Evolutionary conservation across 2,113 vertebrate genomes (phyloP), one percentile per base, ranked within the genome.

Genomic region (Pseudolaguvia tuberculata): DNA sequence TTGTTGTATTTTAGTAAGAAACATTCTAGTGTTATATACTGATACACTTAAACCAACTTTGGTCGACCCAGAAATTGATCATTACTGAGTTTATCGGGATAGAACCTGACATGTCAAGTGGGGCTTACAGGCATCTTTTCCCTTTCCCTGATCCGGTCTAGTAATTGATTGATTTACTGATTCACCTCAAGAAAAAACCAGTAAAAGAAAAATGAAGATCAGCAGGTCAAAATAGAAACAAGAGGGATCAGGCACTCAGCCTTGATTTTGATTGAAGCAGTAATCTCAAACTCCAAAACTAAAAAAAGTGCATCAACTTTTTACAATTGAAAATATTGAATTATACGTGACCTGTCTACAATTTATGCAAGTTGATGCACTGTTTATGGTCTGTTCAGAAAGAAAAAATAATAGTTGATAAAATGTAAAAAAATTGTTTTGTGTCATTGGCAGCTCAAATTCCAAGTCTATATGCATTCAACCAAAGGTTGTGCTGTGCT

Each of bases 81-180:
- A 66, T 42, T 18, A 25, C 45, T 15, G 62, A 52, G 47, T 55
- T 76, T 79, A 75, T 58, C 77, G 77, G 58, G 62, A 76, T 70
- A 59, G 63, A 84, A 82, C 23, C 58, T 69, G 63, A 82, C 65
- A 72, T 62, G 21, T 1, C 1, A 31, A 79, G 72, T 55, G 63
- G 10, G 59, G 14, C 11, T 70, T 63, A 55, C 58, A 21, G 35
- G 48, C 56, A 39, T 25, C 68, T 77, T 79, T 76, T 83, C 68
- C 80, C 69, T 73, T 58, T 56, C 53, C 56, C 70, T 61, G 45
- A 57, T 75, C 74, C 67, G 66, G 62, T 53, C 70, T 39, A 85
- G 68, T 82, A 83, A 87, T 81, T 83, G 29, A 83, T 84, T 82
- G 79, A 87, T 83, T 83, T 75, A 86, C 83, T 87, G 84, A 86